Base-by-base conservation (phyloP, 1,140 invertebrate species). In the Aleiodes sp. region DNA sequence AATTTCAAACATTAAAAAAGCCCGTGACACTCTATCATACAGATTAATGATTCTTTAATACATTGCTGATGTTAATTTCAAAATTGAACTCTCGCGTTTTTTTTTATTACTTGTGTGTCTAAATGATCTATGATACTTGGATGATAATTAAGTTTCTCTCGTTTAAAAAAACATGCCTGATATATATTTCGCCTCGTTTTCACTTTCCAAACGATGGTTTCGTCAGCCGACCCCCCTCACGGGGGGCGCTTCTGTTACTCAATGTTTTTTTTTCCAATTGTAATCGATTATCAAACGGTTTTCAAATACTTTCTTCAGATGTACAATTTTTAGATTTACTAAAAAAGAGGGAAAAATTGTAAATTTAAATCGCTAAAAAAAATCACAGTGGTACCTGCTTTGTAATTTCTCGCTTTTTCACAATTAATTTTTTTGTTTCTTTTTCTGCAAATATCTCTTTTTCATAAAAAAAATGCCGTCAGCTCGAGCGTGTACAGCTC, bases 331-430 rank as follows among this genome's bases (percentile, higher is more conserved):
- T 9, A 9, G 26, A 52, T 8, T 24, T 16, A 52, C 26, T 16
- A 6, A 12, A 52, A 52, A 16, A 16, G 16, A 46, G 46, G 46
- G 46, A 26, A 52, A 52, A 52, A n/a, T n/a, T 52, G 46, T 52
- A 52, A 52, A 52, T 24, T 52, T 16, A n/a, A n/a, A 16, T 46
- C 46, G 1, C 19, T 9, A 16, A 24, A 52, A 8, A 35, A 73
- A 76, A 76, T 76, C 74, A 76, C 75, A 76, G 75, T 75, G 71
- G 72, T 59, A 74, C 70, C 52, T 67, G 65, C 62, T 72, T 57
- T n/a, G n/a, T n/a, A n/a, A n/a, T n/a, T n/a, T n/a, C n/a, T n/a
- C n/a, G n/a, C n/a, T n/a, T 72, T 65, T 35, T 57, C 26, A 52
- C 46, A 43, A 43, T 43, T 43, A 8, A 52, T 52, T 41, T 24